Conservation (phyloP, 2,888 invertebrate species). For the Allophyes oxyacanthae region DNA sequence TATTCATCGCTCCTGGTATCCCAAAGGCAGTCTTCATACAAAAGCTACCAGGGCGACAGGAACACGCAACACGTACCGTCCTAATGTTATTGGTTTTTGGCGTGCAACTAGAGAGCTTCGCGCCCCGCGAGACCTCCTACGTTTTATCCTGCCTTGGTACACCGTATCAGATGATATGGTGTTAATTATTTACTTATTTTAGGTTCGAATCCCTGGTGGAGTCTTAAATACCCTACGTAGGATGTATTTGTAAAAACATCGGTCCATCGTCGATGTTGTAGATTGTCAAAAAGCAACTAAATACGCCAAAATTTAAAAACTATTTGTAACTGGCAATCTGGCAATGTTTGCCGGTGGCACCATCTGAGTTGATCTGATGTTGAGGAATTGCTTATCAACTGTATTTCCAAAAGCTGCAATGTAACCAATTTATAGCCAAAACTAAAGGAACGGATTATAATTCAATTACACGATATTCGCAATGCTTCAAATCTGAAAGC, state of each 20-base stretch:
- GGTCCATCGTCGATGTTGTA: too few species aligned
- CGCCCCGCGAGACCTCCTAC: conserved; percentile 76
- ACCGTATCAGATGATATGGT: conserved; percentile 60
- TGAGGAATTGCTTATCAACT: too few species aligned
- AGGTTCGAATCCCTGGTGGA: conserved; percentile 58
- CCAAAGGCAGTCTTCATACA: conserved; percentile 38
- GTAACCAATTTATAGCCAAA: too few species aligned
- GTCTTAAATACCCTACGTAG: conserved; percentile 16
- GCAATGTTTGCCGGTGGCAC: too few species aligned
- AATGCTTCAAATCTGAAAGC: conserved; percentile 12
- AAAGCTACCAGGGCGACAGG: conserved; percentile 71
- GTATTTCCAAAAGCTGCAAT: background rate
- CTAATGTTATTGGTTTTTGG: conserved; percentile 86
- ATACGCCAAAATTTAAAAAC: too few species aligned
- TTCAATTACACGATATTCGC: conserved; percentile 32
- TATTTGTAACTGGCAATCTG: too few species aligned
- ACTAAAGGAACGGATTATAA: background rate
- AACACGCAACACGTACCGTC: conserved; percentile 73
- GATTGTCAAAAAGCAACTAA: too few species aligned
- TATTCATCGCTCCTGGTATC: conserved; percentile 43
- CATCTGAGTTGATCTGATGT: too few species aligned
- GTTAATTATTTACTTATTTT: conserved; percentile 74
- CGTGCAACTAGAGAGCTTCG: conserved; percentile 65
- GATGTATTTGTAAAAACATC: background rate
- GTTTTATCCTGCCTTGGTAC: conserved; percentile 78